Evolutionary conservation across 1,140 invertebrate species (phyloP).

Genomic region (Plutomurus gul): DNA sequence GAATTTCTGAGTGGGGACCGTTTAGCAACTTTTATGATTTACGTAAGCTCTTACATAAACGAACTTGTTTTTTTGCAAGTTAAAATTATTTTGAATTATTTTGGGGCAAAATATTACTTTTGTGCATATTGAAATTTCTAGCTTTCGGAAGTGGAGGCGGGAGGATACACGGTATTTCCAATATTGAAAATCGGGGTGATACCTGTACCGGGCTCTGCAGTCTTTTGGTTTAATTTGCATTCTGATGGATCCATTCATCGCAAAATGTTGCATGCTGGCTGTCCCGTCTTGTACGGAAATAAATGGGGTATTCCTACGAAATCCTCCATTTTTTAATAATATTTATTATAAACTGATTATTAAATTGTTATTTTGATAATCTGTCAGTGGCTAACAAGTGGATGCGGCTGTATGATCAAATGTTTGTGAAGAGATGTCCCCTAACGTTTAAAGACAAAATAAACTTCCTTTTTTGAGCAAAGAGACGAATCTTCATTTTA

Average conservation of each 20-base stretch:
- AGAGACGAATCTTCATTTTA: too few species aligned
- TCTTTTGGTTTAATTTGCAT: slow-evolving; percentile 40
- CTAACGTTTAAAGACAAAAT: too few species aligned
- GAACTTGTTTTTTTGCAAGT: neutral
- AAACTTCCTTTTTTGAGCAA: too few species aligned
- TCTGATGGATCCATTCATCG: slow-evolving; percentile 34
- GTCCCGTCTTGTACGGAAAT: slow-evolving; percentile 32
- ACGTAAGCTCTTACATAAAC: slow-evolving; percentile 31
- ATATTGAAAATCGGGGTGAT: neutral
- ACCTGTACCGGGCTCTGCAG: slow-evolving; percentile 34
- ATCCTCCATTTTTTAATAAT: too few species aligned
- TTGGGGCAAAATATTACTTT: too few species aligned
- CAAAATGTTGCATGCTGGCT: slow-evolving; percentile 38
- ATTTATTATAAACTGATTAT: too few species aligned
- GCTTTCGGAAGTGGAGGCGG: slow-evolving; percentile 37
- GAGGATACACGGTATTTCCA: slow-evolving; percentile 41
- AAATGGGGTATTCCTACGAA: slow-evolving; percentile 42
- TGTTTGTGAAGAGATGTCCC: too few species aligned
- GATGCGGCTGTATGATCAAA: too few species aligned
- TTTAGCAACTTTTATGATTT: slow-evolving; percentile 42
- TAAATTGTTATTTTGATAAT: too few species aligned
- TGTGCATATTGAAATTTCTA: neutral
- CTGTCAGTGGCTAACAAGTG: too few species aligned
- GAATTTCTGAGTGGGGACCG: slow-evolving; percentile 27
- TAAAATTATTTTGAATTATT: neutral